A percentile compares a stretch with the other conserved stretches of the same genome.
phyloP scores from a whole-genome alignment of 30 jellyfish, hydroid and myxozoan species.

The Turritopsis dohrnii region DNA sequence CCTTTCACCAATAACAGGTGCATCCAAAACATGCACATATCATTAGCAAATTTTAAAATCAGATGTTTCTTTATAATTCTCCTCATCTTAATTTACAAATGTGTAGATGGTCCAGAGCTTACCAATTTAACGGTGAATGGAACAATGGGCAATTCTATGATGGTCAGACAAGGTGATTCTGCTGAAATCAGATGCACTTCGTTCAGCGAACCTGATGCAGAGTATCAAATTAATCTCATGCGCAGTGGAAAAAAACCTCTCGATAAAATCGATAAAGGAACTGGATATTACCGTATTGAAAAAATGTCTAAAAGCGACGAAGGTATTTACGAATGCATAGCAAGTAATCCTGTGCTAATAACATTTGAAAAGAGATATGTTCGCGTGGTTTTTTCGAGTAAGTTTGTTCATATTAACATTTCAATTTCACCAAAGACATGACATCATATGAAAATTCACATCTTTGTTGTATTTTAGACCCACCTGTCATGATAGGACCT shows the following conservation, averaged over 20 bases:
- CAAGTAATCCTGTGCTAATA: constrained; percentile 35
- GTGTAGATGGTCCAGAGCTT: constrained; percentile 32
- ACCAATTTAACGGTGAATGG: constrained; percentile 30
- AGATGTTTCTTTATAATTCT: too few species aligned
- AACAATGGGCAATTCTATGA: neutral
- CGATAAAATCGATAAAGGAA: neutral
- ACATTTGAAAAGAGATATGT: constrained; percentile 8
- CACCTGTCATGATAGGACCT: constrained; percentile 7
- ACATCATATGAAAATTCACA: too few species aligned
- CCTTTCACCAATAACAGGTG: too few species aligned
- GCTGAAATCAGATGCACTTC: constrained; percentile 20
- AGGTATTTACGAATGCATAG: constrained; percentile 74
- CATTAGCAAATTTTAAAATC: too few species aligned
- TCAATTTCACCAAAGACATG: too few species aligned
- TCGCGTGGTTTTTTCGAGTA: constrained; percentile 30
- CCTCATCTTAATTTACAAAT: too few species aligned
- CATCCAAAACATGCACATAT: too few species aligned
- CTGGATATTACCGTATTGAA: constrained; percentile 31
- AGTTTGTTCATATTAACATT: constrained; percentile 7
- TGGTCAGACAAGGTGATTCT: constrained; percentile 1
- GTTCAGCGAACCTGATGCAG: constrained; percentile 36
- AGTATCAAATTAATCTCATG: constrained; percentile 15
- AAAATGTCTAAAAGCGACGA: constrained; percentile 37
- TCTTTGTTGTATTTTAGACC: constrained; percentile 24
- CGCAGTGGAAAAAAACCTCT: neutral